A percentile compares a stretch with the other conserved stretches of the same genome.
Evolutionary conservation across 2,888 invertebrate genomes (phyloP).

Genomic region (Halocaridina rubra): DNA sequence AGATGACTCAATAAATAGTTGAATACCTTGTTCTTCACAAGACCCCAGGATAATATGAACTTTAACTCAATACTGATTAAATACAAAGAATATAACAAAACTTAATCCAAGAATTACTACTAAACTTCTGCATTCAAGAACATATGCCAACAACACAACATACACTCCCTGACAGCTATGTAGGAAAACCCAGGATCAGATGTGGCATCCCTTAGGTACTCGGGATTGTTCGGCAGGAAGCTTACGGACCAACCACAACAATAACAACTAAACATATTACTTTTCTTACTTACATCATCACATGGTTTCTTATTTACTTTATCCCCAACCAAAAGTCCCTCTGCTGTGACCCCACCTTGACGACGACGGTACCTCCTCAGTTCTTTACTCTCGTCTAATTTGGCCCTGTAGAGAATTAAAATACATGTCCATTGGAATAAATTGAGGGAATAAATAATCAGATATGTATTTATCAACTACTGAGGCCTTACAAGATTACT

Average conservation of each 20-base stretch:
- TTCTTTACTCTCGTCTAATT: slow-evolving; percentile 57
- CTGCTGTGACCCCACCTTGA: slow-evolving; percentile 57
- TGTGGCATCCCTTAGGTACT: background rate
- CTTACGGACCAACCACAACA: background rate
- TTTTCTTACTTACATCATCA: slow-evolving; percentile 44
- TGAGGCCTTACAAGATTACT: no score
- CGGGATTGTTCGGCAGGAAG: background rate
- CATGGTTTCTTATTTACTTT: slow-evolving; percentile 53
- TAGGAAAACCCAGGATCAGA: no score
- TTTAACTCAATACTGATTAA: background rate
- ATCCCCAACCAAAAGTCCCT: slow-evolving; percentile 44
- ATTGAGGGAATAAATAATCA: no score
- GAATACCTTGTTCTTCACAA: no score
- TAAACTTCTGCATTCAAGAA: background rate
- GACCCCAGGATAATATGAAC: background rate
- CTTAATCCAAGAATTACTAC: background rate
- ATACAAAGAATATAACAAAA: background rate
- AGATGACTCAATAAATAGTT: no score
- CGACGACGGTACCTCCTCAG: slow-evolving; percentile 50
- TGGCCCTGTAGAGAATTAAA: slow-evolving; percentile 45
- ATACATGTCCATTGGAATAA: no score
- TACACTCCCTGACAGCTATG: no score
- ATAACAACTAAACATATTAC: background rate
- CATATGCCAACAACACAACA: no score
- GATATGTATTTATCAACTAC: no score